Evolutionary conservation across 2,113 vertebrate genomes (phyloP), one percentile per base, ranked within the genome.

Genomic region (Ammodramus savannarum): DNA sequence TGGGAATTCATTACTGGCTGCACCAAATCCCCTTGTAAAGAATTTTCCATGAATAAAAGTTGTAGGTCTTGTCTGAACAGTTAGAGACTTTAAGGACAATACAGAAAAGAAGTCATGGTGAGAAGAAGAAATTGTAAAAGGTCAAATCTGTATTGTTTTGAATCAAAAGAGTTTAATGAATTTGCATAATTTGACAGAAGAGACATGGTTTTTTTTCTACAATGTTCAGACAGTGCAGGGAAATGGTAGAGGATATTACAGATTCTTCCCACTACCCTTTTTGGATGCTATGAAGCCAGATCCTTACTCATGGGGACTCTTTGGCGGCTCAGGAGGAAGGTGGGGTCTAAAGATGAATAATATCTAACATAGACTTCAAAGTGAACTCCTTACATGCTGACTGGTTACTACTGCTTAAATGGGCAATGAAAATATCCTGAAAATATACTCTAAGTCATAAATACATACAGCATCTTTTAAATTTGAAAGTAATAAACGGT

Each of bases 291-390:
- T 2, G 7, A 46, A 74, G 22, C 8, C 51, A 54, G 32, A 66
- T 16, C 32, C 41, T 78, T 71, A 71, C 44, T 51, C 48, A 76
- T 0, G 0, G 17, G 51, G 41, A 52, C 57, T 48, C 51, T 36
- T 48, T 25, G 0, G 0, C 58, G 32, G 16, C 13, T 71, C 4
- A 3, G 16, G 29, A 71, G 43, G 25, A 94, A 92, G 13, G 32
- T 49, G 32, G 10, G 17, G 21, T 62, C 41, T 44, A 62, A 66
- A 73, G 10, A 22, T 23, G 19, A 62, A 25, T 39, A 69, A 46
- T 21, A 41, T 11, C 23, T 44, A 36, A 66, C 38, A 65, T 0
- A 54, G 72, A 31, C 25, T 85, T 84, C 69, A 77, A 73, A 90
- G 22, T 51, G 48, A 87, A 55, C 44, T 63, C 20, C 23, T 61